Evolutionary conservation across 2,113 vertebrate genomes (phyloP).

Genomic region (Apus apus): DNA sequence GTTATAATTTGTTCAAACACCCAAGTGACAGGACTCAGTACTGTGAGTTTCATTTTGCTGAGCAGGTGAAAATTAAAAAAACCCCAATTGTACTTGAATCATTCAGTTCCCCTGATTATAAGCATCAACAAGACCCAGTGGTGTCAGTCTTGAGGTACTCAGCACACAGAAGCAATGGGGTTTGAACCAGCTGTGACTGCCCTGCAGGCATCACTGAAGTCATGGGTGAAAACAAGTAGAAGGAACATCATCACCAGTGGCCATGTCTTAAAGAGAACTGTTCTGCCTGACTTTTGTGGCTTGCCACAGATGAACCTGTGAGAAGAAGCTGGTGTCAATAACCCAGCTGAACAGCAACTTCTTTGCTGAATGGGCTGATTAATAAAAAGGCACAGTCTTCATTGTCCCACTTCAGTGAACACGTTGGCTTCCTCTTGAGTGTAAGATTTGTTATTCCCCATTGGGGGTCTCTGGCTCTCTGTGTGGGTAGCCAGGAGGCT

Average conservation of each 20-base stretch:
- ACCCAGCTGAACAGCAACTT: neutral
- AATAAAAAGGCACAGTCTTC: neutral
- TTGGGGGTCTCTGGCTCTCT: neutral
- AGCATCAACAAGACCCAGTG: neutral
- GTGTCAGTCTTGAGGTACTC: neutral
- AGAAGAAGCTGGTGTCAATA: neutral
- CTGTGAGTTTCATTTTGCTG: neutral
- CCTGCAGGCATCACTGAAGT: neutral
- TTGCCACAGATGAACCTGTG: neutral
- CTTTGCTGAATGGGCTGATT: neutral
- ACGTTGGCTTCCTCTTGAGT: neutral
- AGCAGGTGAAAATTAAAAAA: neutral
- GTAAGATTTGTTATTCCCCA: neutral
- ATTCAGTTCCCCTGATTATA: no score
- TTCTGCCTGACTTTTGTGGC: neutral
- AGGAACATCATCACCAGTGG: fast-evolving
- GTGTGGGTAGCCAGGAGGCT: neutral
- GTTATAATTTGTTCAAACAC: neutral
- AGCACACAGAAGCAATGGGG: fast-evolving
- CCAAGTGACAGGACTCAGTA: neutral
- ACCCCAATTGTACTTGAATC: fast-evolving
- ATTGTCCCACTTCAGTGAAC: neutral
- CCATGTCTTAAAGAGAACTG: neutral
- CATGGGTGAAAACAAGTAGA: neutral
- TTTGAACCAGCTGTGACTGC: neutral